A percentile compares a stretch with the other conserved stretches of the same genome.
Conservation (phyloP, 1,140 invertebrate genomes). For the Hyles vespertilio region DNA sequence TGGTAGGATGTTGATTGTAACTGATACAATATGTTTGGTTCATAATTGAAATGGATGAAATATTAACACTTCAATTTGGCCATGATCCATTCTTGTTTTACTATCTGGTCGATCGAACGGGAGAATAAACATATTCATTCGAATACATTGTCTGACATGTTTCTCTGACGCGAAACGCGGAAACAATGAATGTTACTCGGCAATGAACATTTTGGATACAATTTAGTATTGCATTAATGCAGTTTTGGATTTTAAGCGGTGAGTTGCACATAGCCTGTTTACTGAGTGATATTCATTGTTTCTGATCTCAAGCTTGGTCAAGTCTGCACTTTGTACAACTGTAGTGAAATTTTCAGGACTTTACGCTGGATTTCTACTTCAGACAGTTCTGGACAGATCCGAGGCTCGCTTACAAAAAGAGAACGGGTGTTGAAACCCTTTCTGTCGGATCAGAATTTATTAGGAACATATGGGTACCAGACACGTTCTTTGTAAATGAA, state of each 20-base stretch:
- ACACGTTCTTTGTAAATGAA: conserved; percentile 97
- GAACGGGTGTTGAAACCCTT: conserved; percentile 88
- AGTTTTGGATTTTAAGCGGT: conserved; percentile 10
- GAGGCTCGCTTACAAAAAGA: conserved; percentile 89
- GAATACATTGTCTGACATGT: conserved; percentile 1
- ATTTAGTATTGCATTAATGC: conserved; percentile 2
- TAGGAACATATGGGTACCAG: conserved; percentile 97
- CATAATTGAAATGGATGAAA: too few relatives aligned
- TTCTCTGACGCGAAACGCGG: conserved; percentile 1
- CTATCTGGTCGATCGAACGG: too few relatives aligned
- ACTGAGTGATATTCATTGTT: conserved; percentile 18
- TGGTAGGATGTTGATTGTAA: too few relatives aligned
- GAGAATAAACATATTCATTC: too few relatives aligned
- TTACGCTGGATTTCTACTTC: conserved; percentile 98
- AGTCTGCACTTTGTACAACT: conserved; percentile 2
- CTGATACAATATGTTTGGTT: too few relatives aligned
- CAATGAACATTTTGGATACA: conserved; percentile 6
- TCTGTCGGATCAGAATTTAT: conserved; percentile 94
- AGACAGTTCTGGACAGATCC: conserved; percentile 97
- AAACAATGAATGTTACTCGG: conserved; percentile 13
- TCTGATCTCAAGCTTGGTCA: not conserved
- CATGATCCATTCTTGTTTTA: too few relatives aligned
- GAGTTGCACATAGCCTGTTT: not conserved
- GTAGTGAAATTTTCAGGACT: conserved; percentile 82
- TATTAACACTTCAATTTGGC: too few relatives aligned